These are phyloP conservation scores for Drosophila miranda DNA, from an alignment of 1,140 invertebrate genomes.

Conservation along the genomic window DNA sequence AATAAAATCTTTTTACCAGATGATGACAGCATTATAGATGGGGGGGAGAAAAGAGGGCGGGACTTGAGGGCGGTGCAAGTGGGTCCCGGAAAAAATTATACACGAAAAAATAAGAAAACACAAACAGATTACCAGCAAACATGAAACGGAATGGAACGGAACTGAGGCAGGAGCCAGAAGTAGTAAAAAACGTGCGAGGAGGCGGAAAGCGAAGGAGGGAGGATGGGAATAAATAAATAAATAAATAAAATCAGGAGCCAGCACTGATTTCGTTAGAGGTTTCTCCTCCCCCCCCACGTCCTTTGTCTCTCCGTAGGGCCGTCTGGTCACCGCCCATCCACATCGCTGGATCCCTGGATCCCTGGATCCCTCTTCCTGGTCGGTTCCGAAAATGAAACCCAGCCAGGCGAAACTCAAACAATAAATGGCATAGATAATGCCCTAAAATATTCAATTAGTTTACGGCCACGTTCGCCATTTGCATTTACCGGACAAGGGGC, in stretches of 20 bases:
- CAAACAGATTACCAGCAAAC: slow-evolving; percentile 55
- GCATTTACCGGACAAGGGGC: slow-evolving; percentile 11
- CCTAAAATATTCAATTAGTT: slow-evolving; percentile 79
- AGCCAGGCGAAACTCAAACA: slow-evolving; percentile 74
- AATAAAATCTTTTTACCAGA: slow-evolving; percentile 23
- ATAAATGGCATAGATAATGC: slow-evolving; percentile 80
- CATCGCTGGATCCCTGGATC: too few species aligned
- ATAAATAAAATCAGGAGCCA: slow-evolving; percentile 72
- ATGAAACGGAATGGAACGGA: slow-evolving; percentile 39
- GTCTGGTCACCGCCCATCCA: background rate
- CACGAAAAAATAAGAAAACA: slow-evolving; percentile 47
- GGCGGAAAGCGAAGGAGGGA: slow-evolving; percentile 38
- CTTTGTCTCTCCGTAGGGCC: background rate
- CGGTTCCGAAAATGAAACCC: slow-evolving; percentile 70
- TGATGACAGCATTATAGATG: slow-evolving; percentile 47
- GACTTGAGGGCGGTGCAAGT: slow-evolving; percentile 26
- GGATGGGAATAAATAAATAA: slow-evolving; percentile 54
- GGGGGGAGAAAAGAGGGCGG: slow-evolving; percentile 1
- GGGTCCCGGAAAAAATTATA: slow-evolving; percentile 62
- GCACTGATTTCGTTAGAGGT: slow-evolving; percentile 50
- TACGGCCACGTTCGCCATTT: slow-evolving; percentile 66
- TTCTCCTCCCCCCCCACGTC: background rate
- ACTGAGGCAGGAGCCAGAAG: slow-evolving; percentile 25
- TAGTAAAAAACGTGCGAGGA: slow-evolving; percentile 42
- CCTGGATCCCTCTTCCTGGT: background rate